Percentiles rank a stretch among this genome's conserved stretches.
phyloP scores from a whole-genome alignment of 2,888 invertebrate species.

The Branchipolynoe longqiensis region DNA sequence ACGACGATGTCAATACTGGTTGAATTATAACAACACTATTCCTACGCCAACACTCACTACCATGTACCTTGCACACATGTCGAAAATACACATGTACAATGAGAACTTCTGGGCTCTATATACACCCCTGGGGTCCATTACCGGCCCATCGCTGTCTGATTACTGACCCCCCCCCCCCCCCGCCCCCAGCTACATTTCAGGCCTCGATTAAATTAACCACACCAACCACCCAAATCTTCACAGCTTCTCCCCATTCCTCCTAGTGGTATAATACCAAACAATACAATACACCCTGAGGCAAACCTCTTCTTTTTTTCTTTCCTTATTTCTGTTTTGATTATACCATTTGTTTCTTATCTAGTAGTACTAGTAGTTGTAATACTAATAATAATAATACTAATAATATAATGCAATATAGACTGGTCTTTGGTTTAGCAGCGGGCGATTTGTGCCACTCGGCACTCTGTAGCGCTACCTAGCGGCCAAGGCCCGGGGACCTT shows the following conservation, averaged over 20 bases:
- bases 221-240: neutral
- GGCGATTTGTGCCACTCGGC: neutral
- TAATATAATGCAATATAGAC: neutral
- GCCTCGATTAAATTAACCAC: too few relatives aligned
- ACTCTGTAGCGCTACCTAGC: neutral
- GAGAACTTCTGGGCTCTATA: neutral
- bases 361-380: neutral
- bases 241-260: neutral
- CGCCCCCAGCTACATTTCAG: too few relatives aligned
- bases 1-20: slow-evolving; percentile 29
- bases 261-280: neutral
- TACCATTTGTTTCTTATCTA: neutral
- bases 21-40: neutral
- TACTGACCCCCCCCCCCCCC: too few relatives aligned
- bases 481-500: too few relatives aligned
- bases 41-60: neutral
- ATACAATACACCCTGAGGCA: too few relatives aligned
- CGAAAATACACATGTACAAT: neutral
- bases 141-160: too few relatives aligned
- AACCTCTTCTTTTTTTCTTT: too few relatives aligned
- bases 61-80: neutral
- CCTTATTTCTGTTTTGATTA: neutral
- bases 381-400: neutral
- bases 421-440: slow-evolving; percentile 16
- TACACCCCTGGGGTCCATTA: too few relatives aligned